Conservation (phyloP, 2,797 vertebrate species). For the Sitta carolinensis region DNA sequence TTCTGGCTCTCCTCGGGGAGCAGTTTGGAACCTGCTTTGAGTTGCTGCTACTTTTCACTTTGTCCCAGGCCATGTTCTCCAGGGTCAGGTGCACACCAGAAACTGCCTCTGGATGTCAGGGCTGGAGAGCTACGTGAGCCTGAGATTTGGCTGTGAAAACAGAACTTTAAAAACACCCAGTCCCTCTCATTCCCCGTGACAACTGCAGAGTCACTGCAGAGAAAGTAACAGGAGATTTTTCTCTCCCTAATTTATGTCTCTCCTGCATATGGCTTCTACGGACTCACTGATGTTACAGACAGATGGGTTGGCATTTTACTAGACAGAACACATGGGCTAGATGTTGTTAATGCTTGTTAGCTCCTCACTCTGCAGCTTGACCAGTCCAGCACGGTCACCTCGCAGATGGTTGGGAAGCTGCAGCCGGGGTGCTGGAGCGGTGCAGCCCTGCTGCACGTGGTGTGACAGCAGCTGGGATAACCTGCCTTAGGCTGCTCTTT, state of each 20-base stretch:
- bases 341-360: slow-evolving; percentile 65
- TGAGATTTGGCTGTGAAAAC: background rate
- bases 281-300: slow-evolving; percentile 48
- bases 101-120: background rate
- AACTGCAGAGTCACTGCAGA: slow-evolving; percentile 21
- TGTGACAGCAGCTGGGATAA: background rate
- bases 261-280: slow-evolving; percentile 51
- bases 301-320: slow-evolving; percentile 66
- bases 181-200: background rate
- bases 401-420: slow-evolving; percentile 32
- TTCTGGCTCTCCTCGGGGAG: background rate
- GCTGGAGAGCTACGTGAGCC: background rate
- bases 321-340: slow-evolving; percentile 59
- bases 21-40: background rate
- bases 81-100: background rate
- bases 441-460: background rate
- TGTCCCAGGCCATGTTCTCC: background rate
- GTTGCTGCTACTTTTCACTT: background rate
- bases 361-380: slow-evolving; percentile 49
- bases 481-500: background rate
- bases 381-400: slow-evolving; percentile 35
- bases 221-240: slow-evolving; percentile 37
- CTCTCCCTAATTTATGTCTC: slow-evolving; percentile 60
- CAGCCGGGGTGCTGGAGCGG: background rate
- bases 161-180: background rate